Conservation (phyloP, 2,113 vertebrate genomes). For the Octodon degus region DNA sequence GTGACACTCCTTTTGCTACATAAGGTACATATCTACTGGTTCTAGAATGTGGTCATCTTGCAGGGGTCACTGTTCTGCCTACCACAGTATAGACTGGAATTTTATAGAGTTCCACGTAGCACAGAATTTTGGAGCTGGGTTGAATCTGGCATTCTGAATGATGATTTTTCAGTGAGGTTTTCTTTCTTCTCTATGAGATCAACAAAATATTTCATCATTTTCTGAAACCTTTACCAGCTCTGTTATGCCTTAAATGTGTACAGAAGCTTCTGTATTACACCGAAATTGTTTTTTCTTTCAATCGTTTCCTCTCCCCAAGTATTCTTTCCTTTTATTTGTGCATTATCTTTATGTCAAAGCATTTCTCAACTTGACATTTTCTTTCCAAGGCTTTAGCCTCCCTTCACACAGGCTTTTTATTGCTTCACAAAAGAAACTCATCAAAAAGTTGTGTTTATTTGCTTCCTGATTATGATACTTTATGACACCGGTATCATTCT, state of each 20-base stretch:
- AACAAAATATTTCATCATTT: slow-evolving; percentile 69
- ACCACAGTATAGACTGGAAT: not conserved
- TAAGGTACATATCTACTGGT: not conserved
- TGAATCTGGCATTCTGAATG: not conserved
- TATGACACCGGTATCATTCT: slow-evolving; percentile 70
- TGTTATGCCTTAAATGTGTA: slow-evolving; percentile 43
- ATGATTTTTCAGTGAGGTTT: slow-evolving; percentile 35
- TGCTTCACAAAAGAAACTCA: slow-evolving; percentile 62
- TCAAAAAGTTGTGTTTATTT: slow-evolving; percentile 66
- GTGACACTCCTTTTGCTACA: not conserved
- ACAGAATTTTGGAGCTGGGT: not conserved
- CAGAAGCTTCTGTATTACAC: slow-evolving; percentile 64
- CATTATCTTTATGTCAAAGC: slow-evolving; percentile 78
- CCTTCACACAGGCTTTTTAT: slow-evolving; percentile 46
- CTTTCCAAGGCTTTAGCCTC: slow-evolving; percentile 59
- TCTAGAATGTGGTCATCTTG: not conserved
- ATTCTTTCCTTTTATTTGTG: slow-evolving; percentile 70
- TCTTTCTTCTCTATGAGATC: slow-evolving; percentile 50
- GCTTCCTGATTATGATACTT: slow-evolving; percentile 64
- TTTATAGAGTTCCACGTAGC: not conserved
- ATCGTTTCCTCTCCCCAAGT: slow-evolving; percentile 57
- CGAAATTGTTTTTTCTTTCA: slow-evolving; percentile 68
- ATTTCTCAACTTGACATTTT: slow-evolving; percentile 76
- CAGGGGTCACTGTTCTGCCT: not conserved
- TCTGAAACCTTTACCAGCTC: slow-evolving; percentile 9